Evolutionary conservation across 2,888 invertebrate genomes (phyloP).

Genomic region (Xiphydria camelus): DNA sequence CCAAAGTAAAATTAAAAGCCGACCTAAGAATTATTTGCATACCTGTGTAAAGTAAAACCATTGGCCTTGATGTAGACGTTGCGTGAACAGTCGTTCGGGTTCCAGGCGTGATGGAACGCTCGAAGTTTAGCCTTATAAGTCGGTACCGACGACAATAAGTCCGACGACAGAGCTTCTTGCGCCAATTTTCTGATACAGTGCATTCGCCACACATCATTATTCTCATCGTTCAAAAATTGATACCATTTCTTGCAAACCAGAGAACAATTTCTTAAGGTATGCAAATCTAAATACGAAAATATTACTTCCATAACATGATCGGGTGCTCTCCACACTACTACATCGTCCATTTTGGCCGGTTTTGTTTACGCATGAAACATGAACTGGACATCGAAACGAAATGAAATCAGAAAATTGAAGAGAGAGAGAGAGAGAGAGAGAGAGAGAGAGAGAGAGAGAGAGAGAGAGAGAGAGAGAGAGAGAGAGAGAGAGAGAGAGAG

Average conservation of each 20-base stretch:
- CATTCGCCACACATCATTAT: conserved; percentile 93
- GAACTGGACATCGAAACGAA: no score
- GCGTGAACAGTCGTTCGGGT: conserved; percentile 93
- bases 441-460: no score
- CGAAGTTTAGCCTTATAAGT: conserved; percentile 92
- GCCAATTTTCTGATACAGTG: conserved; percentile 86
- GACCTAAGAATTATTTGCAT: conserved; percentile 15
- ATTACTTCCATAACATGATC: conserved; percentile 85
- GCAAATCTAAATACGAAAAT: conserved; percentile 87
- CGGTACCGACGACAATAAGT: conserved; percentile 83
- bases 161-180: conserved; percentile 86
- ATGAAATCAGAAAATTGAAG: no score
- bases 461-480: no score
- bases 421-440: no score
- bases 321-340: conserved; percentile 69
- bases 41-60: conserved; percentile 94
- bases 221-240: conserved; percentile 82
- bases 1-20: no score
- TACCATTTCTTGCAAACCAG: conserved; percentile 94
- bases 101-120: conserved; percentile 96
- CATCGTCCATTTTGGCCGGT: conserved; percentile 63
- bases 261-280: conserved; percentile 86
- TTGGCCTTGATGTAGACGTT: conserved; percentile 96
- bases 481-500: no score
- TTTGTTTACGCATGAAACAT: conserved; percentile 16